Evolutionary conservation across 2,113 vertebrate genomes (phyloP).

Genomic region (Deroptyus accipitrinus): DNA sequence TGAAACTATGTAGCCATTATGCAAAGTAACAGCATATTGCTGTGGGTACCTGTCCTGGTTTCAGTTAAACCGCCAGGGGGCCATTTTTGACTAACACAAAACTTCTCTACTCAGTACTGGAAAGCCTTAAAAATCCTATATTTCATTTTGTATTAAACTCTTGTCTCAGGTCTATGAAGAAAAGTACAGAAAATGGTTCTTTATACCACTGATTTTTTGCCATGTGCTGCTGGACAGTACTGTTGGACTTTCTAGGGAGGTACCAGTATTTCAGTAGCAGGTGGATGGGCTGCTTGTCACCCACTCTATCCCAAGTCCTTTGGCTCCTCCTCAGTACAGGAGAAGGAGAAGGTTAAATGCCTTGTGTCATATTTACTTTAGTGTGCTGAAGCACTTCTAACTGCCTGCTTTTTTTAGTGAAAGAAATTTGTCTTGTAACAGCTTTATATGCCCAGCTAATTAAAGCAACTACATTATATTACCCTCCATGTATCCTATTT

Average conservation of each 20-base stretch:
- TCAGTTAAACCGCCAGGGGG: background rate
- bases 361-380: background rate
- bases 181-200: background rate
- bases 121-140: background rate
- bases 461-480: conserved; percentile 23
- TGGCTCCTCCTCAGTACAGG: background rate
- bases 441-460: conserved; percentile 48
- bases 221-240: background rate
- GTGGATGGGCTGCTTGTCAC: background rate
- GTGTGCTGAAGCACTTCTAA: background rate
- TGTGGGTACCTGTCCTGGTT: background rate
- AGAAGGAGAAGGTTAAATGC: background rate
- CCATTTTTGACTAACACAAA: background rate
- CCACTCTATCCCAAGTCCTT: background rate
- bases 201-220: background rate
- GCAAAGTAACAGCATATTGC: background rate
- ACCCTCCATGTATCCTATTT: background rate
- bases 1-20: background rate
- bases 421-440: conserved; percentile 46
- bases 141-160: background rate
- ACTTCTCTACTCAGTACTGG: background rate
- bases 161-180: background rate
- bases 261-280: background rate
- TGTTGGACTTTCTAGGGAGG: background rate
- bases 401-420: conserved; percentile 47